These are phyloP conservation scores for Conistra vaccinii DNA, from an alignment of 2,888 invertebrate genomes.

Conservation along the genomic window DNA sequence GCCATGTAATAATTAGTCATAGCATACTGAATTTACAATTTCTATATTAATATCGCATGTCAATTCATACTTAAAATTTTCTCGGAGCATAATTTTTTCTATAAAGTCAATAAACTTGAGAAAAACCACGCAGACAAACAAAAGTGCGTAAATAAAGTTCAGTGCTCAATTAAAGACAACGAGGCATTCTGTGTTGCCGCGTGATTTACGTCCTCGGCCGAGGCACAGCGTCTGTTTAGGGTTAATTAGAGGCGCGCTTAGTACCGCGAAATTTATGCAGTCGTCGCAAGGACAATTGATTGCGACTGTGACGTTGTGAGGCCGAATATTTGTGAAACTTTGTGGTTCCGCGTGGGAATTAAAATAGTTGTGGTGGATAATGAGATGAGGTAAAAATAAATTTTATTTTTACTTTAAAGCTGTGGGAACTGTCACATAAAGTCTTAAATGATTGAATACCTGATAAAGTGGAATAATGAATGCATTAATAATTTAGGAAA, in stretches of 20 bases:
- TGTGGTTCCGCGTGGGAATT: slow-evolving; percentile 56
- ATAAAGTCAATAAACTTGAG: slow-evolving; percentile 42
- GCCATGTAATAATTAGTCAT: slow-evolving; percentile 52
- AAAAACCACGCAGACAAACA: slow-evolving; percentile 48
- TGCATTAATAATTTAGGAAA: no score
- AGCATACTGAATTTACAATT: slow-evolving; percentile 27
- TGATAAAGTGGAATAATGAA: not conserved
- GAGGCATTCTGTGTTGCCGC: slow-evolving; percentile 74
- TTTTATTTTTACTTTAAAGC: not conserved
- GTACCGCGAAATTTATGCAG: slow-evolving; percentile 81
- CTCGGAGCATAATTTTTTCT: slow-evolving; percentile 31
- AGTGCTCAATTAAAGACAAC: slow-evolving; percentile 80
- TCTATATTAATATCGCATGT: slow-evolving; percentile 29
- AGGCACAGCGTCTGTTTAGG: slow-evolving; percentile 80
- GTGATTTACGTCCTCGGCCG: slow-evolving; percentile 82
- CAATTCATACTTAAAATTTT: slow-evolving; percentile 3
- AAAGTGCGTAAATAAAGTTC: slow-evolving; percentile 70
- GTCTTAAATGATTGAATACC: not conserved
- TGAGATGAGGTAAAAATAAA: slow-evolving; percentile 17
- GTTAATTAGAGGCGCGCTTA: slow-evolving; percentile 87
- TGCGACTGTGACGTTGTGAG: slow-evolving; percentile 72
- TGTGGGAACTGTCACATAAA: no score
- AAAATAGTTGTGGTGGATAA: slow-evolving; percentile 26
- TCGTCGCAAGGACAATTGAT: slow-evolving; percentile 80
- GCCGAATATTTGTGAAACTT: slow-evolving; percentile 65